These are phyloP conservation scores for Heliconius eleuchia DNA, from an alignment of 1,140 invertebrate genomes.

Conservation along the genomic window DNA sequence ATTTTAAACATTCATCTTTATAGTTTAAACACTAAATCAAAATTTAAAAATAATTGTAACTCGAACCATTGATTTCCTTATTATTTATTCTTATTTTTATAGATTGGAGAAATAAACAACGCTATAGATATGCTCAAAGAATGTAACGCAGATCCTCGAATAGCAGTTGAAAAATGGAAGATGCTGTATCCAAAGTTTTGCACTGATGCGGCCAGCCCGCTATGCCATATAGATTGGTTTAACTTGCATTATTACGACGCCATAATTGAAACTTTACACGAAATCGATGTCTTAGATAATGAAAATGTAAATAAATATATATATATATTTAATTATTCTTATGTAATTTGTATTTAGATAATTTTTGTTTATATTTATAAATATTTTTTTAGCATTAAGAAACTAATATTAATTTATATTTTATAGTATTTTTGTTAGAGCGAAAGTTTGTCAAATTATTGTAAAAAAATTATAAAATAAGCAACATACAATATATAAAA, in stretches of 20 bases:
- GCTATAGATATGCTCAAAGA: slow-evolving; percentile 65
- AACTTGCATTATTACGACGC: slow-evolving; percentile 55
- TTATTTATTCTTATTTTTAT: neutral
- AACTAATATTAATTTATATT: too few relatives aligned
- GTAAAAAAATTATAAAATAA: too few relatives aligned
- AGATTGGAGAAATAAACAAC: slow-evolving; percentile 60
- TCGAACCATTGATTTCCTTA: too few relatives aligned
- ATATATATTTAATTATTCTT: neutral
- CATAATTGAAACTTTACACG: slow-evolving; percentile 46
- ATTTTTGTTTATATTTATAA: neutral
- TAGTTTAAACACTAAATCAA: too few relatives aligned
- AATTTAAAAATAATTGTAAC: too few relatives aligned
- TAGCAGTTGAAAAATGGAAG: slow-evolving; percentile 52
- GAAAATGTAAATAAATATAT: slow-evolving; percentile 25
- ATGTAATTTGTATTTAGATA: neutral
- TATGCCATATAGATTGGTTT: slow-evolving; percentile 54
- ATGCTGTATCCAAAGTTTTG: slow-evolving; percentile 65
- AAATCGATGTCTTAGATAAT: slow-evolving; percentile 30
- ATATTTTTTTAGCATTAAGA: neutral
- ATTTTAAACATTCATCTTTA: too few relatives aligned
- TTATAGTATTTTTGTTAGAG: too few relatives aligned
- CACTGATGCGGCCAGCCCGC: slow-evolving; percentile 55
- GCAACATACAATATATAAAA: too few relatives aligned
- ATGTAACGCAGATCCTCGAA: slow-evolving; percentile 48
- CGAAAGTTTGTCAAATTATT: too few relatives aligned